phyloP scores from a whole-genome alignment of 2,113 vertebrate genomes.

The Xiphorhynchus elegans region DNA sequence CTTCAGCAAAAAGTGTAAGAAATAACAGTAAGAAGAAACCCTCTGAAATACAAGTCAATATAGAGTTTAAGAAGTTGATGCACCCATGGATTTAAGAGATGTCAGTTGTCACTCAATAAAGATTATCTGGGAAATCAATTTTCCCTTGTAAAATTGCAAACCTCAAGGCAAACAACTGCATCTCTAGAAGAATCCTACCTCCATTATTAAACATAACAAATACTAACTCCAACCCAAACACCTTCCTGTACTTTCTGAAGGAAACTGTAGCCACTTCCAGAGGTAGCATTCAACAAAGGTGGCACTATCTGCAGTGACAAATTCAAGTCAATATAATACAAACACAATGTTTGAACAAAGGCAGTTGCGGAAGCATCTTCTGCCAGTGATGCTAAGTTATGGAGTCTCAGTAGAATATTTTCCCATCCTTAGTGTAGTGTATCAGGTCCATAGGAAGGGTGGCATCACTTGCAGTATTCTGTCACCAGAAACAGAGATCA shows the following conservation, averaged over 20 bases:
- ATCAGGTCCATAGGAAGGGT: background rate
- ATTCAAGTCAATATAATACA: background rate
- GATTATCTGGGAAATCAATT: background rate
- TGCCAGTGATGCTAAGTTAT: background rate
- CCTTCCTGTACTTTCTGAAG: background rate
- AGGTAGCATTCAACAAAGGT: background rate
- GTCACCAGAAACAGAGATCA: background rate
- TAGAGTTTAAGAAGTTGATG: background rate
- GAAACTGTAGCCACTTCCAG: background rate
- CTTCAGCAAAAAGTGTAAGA: background rate
- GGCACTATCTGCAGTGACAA: background rate
- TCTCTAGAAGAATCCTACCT: background rate
- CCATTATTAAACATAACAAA: background rate
- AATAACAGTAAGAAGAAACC: background rate
- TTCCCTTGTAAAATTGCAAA: background rate
- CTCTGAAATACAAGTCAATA: background rate
- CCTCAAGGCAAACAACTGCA: background rate
- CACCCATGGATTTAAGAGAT: background rate
- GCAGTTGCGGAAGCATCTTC: background rate
- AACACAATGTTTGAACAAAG: background rate
- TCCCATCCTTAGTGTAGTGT: background rate
- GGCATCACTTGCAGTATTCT: background rate
- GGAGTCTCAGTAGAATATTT: background rate
- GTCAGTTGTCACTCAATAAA: background rate
- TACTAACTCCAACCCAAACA: background rate